These are phyloP conservation scores for Saiga tatarica DNA, from an alignment of 2,113 vertebrate species.

Conservation along the genomic window DNA sequence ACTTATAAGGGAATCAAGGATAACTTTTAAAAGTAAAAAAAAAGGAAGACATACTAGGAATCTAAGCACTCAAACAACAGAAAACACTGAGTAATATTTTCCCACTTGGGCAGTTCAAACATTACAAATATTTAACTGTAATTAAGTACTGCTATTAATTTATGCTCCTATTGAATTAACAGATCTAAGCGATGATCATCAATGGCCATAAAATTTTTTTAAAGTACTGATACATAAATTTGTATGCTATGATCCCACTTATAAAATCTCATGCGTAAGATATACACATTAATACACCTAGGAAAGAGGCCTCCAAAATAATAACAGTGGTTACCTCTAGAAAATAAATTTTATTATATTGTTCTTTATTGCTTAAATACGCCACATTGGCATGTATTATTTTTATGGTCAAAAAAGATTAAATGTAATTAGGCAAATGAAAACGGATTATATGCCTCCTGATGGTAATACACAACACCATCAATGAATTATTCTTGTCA, in stretches of 20 bases:
- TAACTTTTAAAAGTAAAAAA: background rate
- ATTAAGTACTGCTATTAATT: background rate
- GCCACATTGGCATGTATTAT: background rate
- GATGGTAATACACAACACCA: background rate
- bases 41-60: background rate
- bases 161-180: background rate
- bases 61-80: background rate
- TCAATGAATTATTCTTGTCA: background rate
- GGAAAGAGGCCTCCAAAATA: background rate
- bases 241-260: background rate
- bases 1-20: background rate
- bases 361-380: conserved; percentile 12
- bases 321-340: background rate
- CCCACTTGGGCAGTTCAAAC: background rate
- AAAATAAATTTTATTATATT: background rate
- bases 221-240: background rate
- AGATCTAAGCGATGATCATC: background rate
- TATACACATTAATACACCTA: background rate
- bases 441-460: background rate
- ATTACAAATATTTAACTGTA: background rate
- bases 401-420: conserved; percentile 29
- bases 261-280: background rate
- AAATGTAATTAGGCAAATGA: background rate
- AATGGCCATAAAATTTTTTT: background rate
- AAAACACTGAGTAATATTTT: background rate